Evolutionary conservation across 2,888 invertebrate genomes (phyloP), one percentile per base, ranked within the genome.

Genomic region (Ommatoiulus sabulosus): DNA sequence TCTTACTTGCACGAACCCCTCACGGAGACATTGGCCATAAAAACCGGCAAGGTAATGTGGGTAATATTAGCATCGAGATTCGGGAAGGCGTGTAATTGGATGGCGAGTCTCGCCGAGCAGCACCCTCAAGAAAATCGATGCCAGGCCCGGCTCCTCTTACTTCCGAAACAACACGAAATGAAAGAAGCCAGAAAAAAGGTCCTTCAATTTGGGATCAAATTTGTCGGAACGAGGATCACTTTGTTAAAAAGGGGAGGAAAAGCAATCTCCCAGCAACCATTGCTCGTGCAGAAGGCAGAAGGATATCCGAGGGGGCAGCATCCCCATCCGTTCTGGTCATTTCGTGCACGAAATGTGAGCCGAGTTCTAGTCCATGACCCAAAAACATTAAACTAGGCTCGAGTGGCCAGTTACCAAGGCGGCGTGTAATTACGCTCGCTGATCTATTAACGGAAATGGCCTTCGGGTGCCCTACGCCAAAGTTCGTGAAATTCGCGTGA

Each of bases 391-490:
- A 72, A 72, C 72, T 24, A 72, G 72, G 72, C 72, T 24, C 72
- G 72, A 72, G 72, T 72, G 72, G 72, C 72, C 72, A 72, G 72
- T 72, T 72, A 20, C 72, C 72, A 72, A 7, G 2, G 20, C 72
- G 20, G 24, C 72, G 72, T 72, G 72, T 72, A 72, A 72, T 72
- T 72, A 72, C 72, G 24, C 20, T 20, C 6, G 24, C 72, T 72
- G 72, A 72, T 72, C 72, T 72, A 72, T 72, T 72, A 72, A 72
- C 72, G 72, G 24, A 72, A 72, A 72, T 72, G 20, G 72, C 72
- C 24, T 72, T 72, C 24, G 20, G 72, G 20, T 10, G 20, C 72
- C 72, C 72, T 24, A 72, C 3, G 8, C 7, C 72, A 20, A 72
- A 72, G 24, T 72, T 72, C 72, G 10, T 72, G 72, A 24, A 72